Percentiles rank a stretch among this genome's conserved stretches.
These are phyloP conservation scores for Reticulitermes speratus DNA, from an alignment of 1,140 invertebrate genomes.

Conservation along the genomic window DNA sequence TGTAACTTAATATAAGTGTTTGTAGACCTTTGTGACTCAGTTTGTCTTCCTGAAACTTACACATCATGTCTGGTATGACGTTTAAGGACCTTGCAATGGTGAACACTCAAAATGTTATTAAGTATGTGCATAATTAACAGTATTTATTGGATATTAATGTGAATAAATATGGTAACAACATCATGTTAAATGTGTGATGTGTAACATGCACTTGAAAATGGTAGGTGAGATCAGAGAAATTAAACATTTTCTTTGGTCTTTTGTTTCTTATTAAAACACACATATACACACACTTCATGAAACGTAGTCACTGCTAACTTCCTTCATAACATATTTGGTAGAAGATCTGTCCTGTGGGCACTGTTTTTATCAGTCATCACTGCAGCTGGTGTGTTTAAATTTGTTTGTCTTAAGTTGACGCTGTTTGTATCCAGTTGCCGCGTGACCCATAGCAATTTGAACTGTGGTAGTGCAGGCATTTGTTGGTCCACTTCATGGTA, in stretches of 20 bases:
- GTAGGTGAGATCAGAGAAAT: background rate
- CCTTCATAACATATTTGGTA: background rate
- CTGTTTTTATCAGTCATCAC: background rate
- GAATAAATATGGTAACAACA: background rate
- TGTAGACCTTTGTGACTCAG: too few relatives aligned
- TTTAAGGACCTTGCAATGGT: too few relatives aligned
- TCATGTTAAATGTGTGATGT: background rate
- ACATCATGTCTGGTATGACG: too few relatives aligned
- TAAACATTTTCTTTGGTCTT: background rate
- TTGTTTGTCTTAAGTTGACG: background rate
- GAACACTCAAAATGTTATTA: background rate
- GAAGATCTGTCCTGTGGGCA: background rate
- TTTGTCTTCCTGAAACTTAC: too few relatives aligned
- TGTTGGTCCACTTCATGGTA: slow-evolving; percentile 33
- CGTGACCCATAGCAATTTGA: background rate
- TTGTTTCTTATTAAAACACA: background rate
- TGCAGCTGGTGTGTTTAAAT: background rate
- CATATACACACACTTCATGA: background rate
- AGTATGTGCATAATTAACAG: background rate
- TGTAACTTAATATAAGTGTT: too few relatives aligned
- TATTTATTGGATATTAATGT: background rate
- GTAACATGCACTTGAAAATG: background rate
- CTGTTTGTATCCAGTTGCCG: background rate
- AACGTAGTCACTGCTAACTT: background rate
- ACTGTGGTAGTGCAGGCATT: background rate